Evolutionary conservation across 2,113 vertebrate species (phyloP).

Genomic region (Asarcornis scutulata): DNA sequence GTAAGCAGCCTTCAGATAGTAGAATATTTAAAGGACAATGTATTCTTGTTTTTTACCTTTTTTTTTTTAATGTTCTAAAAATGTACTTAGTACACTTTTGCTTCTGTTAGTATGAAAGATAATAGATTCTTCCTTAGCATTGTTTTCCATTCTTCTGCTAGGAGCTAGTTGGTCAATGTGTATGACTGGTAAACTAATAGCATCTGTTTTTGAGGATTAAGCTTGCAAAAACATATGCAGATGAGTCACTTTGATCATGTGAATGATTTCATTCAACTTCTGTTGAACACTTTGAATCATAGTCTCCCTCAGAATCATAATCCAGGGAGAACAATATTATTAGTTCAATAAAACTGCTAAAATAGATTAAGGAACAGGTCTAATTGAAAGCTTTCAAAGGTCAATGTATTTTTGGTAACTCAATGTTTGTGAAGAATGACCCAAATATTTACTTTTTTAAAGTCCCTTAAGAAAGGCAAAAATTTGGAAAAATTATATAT

Average conservation of each 20-base stretch:
- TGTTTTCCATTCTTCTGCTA: background rate
- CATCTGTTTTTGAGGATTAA: conserved; percentile 3
- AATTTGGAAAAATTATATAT: background rate
- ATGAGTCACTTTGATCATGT: conserved; percentile 49
- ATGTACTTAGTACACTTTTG: background rate
- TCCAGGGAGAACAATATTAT: background rate
- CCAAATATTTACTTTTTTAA: background rate
- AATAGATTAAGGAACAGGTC: background rate
- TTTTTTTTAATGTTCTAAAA: background rate
- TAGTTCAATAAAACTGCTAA: conserved; percentile 12
- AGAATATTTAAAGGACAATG: background rate
- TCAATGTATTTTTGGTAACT: background rate
- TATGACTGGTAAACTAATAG: background rate
- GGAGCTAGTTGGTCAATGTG: background rate
- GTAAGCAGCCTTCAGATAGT: background rate
- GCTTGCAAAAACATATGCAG: conserved; percentile 12
- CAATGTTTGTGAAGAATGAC: background rate
- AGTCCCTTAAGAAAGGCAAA: background rate
- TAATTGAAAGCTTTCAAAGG: background rate
- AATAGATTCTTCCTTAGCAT: background rate
- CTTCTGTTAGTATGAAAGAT: background rate
- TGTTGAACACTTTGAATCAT: background rate
- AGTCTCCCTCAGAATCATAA: background rate
- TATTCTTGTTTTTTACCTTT: background rate
- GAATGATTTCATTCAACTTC: conserved; percentile 48